Percentiles rank a stretch among this genome's conserved stretches.
These are phyloP conservation scores for Apostichopus leukothele DNA, from an alignment of 53 echinoderm and acorn worm species.

Conservation along the genomic window DNA sequence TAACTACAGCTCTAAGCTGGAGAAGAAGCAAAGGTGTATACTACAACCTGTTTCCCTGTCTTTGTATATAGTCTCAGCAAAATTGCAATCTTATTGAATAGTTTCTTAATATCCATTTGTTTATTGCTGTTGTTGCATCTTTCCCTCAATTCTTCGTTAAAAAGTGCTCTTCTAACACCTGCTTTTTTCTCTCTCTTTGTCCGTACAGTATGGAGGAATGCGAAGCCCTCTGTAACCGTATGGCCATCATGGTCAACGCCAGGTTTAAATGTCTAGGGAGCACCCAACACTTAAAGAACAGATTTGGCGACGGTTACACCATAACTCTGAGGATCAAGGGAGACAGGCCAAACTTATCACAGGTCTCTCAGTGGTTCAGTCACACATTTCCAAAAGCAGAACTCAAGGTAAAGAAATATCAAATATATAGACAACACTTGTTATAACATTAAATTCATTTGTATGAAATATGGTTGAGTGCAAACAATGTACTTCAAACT, in stretches of 20 bases:
- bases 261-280: conserved; percentile 84
- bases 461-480: too few relatives aligned
- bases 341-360: conserved; percentile 62
- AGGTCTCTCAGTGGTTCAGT: conserved; percentile 67
- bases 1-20: too few relatives aligned
- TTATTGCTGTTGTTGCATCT: too few relatives aligned
- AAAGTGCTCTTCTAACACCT: neutral
- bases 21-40: too few relatives aligned
- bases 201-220: conserved; percentile 93
- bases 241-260: conserved; percentile 95
- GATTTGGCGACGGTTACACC: conserved; percentile 91
- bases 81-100: too few relatives aligned
- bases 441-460: too few relatives aligned
- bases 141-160: too few relatives aligned
- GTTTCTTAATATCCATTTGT: too few relatives aligned
- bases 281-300: conserved; percentile 88
- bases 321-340: conserved; percentile 80
- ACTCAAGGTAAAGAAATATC: conserved; percentile 62
- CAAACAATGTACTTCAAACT: too few relatives aligned
- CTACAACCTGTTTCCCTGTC: too few relatives aligned
- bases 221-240: conserved; percentile 84
- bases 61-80: too few relatives aligned
- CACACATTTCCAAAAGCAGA: conserved; percentile 73
- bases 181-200: neutral
- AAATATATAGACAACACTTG: too few relatives aligned